A percentile compares a stretch with the other conserved stretches of the same genome.
Conservation (phyloP, 2,888 invertebrate genomes). For the Plutella xylostella region DNA sequence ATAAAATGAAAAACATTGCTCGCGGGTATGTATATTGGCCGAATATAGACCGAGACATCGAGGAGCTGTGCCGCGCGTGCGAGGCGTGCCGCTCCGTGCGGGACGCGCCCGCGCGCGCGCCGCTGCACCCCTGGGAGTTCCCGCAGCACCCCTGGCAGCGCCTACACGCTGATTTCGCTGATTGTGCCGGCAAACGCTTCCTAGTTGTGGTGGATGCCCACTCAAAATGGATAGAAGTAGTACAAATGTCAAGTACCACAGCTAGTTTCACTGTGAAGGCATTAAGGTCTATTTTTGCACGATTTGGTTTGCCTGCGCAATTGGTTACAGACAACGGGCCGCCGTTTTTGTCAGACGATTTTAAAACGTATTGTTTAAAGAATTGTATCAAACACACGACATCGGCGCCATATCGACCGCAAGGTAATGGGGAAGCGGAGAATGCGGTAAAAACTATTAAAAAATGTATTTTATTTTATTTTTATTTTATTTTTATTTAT, state of each 20-base stretch:
- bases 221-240: background rate
- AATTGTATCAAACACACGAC: background rate
- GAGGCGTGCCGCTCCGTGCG: background rate
- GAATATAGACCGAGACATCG: slow-evolving; percentile 14
- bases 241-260: background rate
- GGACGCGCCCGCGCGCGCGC: background rate
- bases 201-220: background rate
- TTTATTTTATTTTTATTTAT: too few relatives aligned
- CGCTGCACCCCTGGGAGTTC: background rate
- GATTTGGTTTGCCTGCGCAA: background rate
- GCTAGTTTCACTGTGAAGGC: background rate
- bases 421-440: background rate
- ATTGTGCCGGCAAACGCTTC: background rate
- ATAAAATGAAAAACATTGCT: slow-evolving; percentile 15
- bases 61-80: slow-evolving; percentile 1
- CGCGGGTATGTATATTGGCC: slow-evolving; percentile 18
- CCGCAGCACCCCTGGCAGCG: background rate
- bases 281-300: background rate
- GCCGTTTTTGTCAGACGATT: background rate
- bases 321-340: background rate
- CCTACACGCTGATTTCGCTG: background rate
- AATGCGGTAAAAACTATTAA: background rate
- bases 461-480: too few relatives aligned
- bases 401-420: background rate
- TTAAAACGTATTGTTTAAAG: too few relatives aligned